Conservation (phyloP, 1,140 invertebrate genomes). For the Arctopsyche grandis region DNA sequence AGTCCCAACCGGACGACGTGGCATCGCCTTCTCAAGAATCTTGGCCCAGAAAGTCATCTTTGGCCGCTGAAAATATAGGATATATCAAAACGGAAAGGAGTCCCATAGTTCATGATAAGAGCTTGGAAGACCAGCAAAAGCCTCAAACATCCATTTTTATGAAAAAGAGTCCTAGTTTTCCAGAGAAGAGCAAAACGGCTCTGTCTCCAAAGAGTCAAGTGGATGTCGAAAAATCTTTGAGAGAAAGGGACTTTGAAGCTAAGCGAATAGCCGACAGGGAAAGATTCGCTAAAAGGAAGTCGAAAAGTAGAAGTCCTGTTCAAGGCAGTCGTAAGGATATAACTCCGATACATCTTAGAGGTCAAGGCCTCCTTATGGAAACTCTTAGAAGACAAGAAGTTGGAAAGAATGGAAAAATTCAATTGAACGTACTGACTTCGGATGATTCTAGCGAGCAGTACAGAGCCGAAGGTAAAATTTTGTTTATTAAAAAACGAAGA, state of each 20-base stretch:
- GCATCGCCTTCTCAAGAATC: conserved; percentile 65
- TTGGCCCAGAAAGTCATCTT: conserved; percentile 59
- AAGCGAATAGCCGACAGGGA: conserved; percentile 63
- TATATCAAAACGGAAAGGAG: conserved; percentile 50
- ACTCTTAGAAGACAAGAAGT: conserved; percentile 58
- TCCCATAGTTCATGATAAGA: conserved; percentile 43
- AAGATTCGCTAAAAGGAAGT: conserved; percentile 66
- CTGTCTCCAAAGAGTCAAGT: conserved; percentile 60
- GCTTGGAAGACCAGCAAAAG: conserved; percentile 39
- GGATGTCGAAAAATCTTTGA: conserved; percentile 54
- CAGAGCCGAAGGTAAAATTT: conserved; percentile 61
- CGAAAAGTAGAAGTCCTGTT: conserved; percentile 69
- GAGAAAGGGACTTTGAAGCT: conserved; percentile 64
- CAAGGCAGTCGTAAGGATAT: conserved; percentile 60
- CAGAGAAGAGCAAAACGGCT: conserved; percentile 67
- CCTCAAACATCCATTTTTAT: conserved; percentile 45
- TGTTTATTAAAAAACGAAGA: background rate
- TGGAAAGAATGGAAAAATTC: conserved; percentile 64
- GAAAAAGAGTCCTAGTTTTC: conserved; percentile 57
- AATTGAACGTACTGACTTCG: conserved; percentile 70
- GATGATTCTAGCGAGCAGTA: conserved; percentile 74
- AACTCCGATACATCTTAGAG: conserved; percentile 53
- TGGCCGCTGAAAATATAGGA: conserved; percentile 49
- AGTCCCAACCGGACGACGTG: conserved; percentile 61
- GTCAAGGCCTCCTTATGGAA: conserved; percentile 50